phyloP scores from a whole-genome alignment of 2,888 invertebrate genomes.

The Tetropium fuscum region DNA sequence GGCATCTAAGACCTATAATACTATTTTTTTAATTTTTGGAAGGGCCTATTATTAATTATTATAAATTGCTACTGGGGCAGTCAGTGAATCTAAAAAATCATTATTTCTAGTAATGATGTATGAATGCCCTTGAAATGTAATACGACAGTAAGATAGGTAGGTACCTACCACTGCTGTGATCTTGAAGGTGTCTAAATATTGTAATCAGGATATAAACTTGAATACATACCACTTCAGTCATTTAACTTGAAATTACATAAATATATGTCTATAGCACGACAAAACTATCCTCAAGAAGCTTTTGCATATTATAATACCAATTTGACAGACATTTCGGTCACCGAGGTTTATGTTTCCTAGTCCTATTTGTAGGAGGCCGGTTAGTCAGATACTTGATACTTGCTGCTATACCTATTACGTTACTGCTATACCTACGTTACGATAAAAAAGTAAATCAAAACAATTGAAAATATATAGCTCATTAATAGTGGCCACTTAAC shows the following conservation, averaged over 20 bases:
- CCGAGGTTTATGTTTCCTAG: no score
- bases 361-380: constrained; percentile 14
- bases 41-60: no score
- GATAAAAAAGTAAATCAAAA: constrained; percentile 10
- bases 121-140: constrained; percentile 38
- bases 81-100: constrained; percentile 7
- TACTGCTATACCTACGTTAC: not conserved
- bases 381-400: no score
- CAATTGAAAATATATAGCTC: not conserved
- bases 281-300: no score
- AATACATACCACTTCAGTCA: not conserved
- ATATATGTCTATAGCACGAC: no score
- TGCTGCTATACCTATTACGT: not conserved
- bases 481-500: not conserved
- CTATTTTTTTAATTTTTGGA: no score
- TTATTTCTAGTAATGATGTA: constrained; percentile 27
- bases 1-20: no score
- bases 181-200: constrained; percentile 17
- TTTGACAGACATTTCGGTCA: no score
- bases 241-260: not conserved
- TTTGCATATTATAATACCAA: no score
- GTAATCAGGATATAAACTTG: not conserved
- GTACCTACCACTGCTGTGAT: constrained; percentile 12
- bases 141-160: constrained; percentile 11
- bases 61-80: not conserved